Conservation (phyloP, 2,113 vertebrate species). For the Semnopithecus entellus region DNA sequence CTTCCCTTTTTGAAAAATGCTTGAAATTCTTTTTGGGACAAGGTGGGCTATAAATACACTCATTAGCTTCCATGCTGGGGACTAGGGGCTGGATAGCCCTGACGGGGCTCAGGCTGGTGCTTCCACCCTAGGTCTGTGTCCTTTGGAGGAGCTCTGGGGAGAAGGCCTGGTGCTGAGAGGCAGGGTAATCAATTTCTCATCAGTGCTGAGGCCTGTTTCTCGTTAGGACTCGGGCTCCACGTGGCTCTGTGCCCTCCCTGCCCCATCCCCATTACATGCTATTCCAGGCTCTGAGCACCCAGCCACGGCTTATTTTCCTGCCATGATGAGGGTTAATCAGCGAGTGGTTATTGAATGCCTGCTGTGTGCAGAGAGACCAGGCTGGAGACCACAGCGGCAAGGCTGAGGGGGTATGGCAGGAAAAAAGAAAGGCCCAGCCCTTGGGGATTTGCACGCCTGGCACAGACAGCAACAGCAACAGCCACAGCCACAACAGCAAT, state of each 20-base stretch:
- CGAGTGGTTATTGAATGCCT: neutral
- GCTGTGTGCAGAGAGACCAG: neutral
- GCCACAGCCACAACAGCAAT: neutral
- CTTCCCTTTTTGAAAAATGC: neutral
- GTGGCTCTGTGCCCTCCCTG: fast-evolving
- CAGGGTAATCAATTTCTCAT: neutral
- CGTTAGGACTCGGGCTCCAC: neutral
- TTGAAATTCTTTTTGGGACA: neutral
- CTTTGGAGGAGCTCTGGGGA: neutral
- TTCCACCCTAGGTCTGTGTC: neutral
- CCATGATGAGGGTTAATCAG: neutral
- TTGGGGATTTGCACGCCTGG: neutral
- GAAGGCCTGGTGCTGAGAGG: neutral
- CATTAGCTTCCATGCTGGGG: neutral
- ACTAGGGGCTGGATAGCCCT: neutral
- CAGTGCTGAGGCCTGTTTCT: neutral
- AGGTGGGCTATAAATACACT: neutral
- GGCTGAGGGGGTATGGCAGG: fast-evolving
- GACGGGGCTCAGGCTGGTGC: fast-evolving
- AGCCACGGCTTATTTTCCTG: neutral
- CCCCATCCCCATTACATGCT: neutral
- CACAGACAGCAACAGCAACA: neutral
- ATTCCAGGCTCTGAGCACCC: neutral
- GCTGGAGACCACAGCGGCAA: neutral
- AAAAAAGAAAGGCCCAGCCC: neutral